These are phyloP conservation scores for Gortyna flavago DNA, from an alignment of 2,888 invertebrate species.

Conservation along the genomic window DNA sequence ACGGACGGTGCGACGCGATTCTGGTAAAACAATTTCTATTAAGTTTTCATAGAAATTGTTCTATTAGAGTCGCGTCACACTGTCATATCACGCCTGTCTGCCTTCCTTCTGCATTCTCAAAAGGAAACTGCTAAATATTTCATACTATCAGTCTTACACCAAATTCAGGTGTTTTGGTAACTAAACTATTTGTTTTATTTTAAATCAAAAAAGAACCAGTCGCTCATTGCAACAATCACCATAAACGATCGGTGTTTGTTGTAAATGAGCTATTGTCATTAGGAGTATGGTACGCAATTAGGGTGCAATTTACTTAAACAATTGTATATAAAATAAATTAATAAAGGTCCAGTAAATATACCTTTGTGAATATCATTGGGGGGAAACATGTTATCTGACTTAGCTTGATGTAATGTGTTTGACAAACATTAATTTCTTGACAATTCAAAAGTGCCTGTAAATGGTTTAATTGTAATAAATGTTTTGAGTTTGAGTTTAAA, in stretches of 20 bases:
- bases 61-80: background rate
- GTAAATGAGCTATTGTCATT: background rate
- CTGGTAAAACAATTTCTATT: too few species aligned
- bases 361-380: background rate
- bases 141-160: slow-evolving; percentile 29
- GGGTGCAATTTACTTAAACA: background rate
- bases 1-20: too few species aligned
- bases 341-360: background rate
- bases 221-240: background rate
- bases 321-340: background rate
- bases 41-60: too few species aligned
- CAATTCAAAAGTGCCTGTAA: too few species aligned
- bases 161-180: slow-evolving; percentile 4
- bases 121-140: background rate
- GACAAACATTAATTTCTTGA: too few species aligned
- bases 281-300: background rate
- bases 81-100: background rate
- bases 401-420: background rate
- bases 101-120: background rate
- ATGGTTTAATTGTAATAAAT: too few species aligned
- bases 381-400: background rate
- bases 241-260: background rate
- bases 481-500: too few species aligned
- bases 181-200: background rate
- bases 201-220: background rate